Percentiles rank a stretch among this genome's conserved stretches.
phyloP scores from a whole-genome alignment of 2,888 invertebrate genomes.

The Spisula subtruncata region DNA sequence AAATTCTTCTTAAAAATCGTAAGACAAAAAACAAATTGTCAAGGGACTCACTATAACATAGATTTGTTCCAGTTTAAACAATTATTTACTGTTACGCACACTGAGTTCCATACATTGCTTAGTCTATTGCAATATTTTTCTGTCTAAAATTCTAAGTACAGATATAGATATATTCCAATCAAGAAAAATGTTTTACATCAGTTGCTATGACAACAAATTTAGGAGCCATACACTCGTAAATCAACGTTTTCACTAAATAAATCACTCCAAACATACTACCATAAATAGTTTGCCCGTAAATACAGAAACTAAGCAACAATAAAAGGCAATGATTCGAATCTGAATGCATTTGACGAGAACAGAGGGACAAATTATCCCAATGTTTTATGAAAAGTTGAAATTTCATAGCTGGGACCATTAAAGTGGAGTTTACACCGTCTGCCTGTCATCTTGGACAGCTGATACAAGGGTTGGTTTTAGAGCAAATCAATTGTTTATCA shows the following conservation, averaged over 20 bases:
- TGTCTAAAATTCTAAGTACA: background rate
- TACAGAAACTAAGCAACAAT: slow-evolving; percentile 41
- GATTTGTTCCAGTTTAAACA: background rate
- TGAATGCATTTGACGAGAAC: slow-evolving; percentile 25
- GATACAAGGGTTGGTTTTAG: too few species aligned
- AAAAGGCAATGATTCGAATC: slow-evolving; percentile 44
- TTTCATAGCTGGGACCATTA: slow-evolving; percentile 48
- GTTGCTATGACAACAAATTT: slow-evolving; percentile 26
- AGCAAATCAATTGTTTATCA: too few species aligned
- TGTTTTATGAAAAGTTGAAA: slow-evolving; percentile 45
- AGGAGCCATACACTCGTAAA: slow-evolving; percentile 29
- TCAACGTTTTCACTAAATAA: slow-evolving; percentile 28
- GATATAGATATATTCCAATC: slow-evolving; percentile 39
- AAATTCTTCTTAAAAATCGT: background rate
- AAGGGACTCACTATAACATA: background rate
- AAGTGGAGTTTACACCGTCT: slow-evolving; percentile 1
- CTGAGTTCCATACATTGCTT: background rate
- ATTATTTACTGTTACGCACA: background rate
- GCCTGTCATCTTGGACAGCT: background rate
- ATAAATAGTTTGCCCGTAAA: slow-evolving; percentile 40
- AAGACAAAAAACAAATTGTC: slow-evolving; percentile 1
- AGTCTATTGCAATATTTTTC: slow-evolving; percentile 6
- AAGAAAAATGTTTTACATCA: slow-evolving; percentile 39
- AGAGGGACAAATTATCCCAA: slow-evolving; percentile 36
- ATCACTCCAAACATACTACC: slow-evolving; percentile 40